These are phyloP conservation scores for Onychostoma macrolepis DNA, from an alignment of 2,113 vertebrate species.

Conservation along the genomic window DNA sequence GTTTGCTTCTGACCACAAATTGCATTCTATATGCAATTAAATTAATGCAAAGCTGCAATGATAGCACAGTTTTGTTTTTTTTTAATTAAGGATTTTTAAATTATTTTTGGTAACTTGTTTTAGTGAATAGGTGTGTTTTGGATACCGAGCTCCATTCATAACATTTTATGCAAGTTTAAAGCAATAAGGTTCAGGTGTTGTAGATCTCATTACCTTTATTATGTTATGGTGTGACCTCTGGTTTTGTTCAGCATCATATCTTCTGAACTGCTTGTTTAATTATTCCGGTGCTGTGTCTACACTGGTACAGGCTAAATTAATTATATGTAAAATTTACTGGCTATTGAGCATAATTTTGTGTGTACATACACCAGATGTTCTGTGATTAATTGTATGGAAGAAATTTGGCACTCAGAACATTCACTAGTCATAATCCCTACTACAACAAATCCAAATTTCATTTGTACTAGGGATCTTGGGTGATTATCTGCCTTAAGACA, in stretches of 20 bases:
- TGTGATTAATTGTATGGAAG: background rate
- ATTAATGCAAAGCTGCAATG: background rate
- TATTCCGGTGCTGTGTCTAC: background rate
- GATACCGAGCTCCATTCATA: background rate
- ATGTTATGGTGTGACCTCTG: background rate
- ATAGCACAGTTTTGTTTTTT: background rate
- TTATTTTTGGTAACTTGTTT: background rate
- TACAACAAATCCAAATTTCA: background rate
- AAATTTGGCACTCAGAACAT: background rate
- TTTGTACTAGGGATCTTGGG: background rate
- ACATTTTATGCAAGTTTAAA: background rate
- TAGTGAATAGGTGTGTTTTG: background rate
- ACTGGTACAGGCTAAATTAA: background rate
- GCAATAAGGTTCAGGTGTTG: background rate
- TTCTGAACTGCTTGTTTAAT: background rate
- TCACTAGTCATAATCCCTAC: background rate
- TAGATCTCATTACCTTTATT: background rate
- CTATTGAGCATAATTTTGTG: background rate
- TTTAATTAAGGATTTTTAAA: background rate
- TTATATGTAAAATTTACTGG: constrained; percentile 9
- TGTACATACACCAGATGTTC: background rate
- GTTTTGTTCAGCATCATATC: background rate
- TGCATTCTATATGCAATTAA: background rate
- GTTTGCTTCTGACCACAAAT: background rate
- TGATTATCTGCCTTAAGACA: background rate